phyloP scores from a whole-genome alignment of 37 sponge, comb jelly and placozoan species.

The Halichondria panicea region DNA sequence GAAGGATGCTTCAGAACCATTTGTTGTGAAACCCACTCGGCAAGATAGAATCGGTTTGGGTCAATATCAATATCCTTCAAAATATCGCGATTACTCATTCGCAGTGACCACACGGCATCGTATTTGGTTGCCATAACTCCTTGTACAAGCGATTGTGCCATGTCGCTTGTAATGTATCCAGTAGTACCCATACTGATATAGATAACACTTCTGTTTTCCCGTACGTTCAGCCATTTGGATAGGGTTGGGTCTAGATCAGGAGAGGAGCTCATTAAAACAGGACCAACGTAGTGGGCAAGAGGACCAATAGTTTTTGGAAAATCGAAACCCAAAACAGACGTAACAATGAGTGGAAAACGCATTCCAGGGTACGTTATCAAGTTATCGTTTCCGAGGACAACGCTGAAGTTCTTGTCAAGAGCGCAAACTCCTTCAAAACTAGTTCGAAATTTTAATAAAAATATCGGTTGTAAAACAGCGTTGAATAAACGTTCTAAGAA shows the following conservation, averaged over 20 bases:
- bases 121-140: conserved; percentile 27
- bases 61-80: conserved; percentile 28
- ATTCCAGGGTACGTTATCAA: conserved; percentile 1
- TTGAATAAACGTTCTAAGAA: too few relatives aligned
- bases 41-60: conserved; percentile 29
- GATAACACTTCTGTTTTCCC: conserved; percentile 27
- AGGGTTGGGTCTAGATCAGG: conserved; percentile 17
- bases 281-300: conserved; percentile 40
- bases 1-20: conserved; percentile 33
- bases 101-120: conserved; percentile 51
- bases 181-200: conserved; percentile 76
- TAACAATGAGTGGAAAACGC: conserved; percentile 19
- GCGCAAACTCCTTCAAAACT: too few relatives aligned
- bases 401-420: too few relatives aligned
- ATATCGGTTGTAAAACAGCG: too few relatives aligned
- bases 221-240: conserved; percentile 36
- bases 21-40: conserved; percentile 60
- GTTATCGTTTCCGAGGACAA: not conserved
- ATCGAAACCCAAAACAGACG: conserved; percentile 54
- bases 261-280: conserved; percentile 17
- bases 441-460: too few relatives aligned
- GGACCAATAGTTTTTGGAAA: conserved; percentile 32
- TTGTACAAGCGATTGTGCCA: conserved; percentile 19
- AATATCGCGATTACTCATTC: conserved; percentile 28
- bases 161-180: not conserved